Base-by-base conservation (phyloP, 2,113 vertebrate species). In the Oriolus oriolus region DNA sequence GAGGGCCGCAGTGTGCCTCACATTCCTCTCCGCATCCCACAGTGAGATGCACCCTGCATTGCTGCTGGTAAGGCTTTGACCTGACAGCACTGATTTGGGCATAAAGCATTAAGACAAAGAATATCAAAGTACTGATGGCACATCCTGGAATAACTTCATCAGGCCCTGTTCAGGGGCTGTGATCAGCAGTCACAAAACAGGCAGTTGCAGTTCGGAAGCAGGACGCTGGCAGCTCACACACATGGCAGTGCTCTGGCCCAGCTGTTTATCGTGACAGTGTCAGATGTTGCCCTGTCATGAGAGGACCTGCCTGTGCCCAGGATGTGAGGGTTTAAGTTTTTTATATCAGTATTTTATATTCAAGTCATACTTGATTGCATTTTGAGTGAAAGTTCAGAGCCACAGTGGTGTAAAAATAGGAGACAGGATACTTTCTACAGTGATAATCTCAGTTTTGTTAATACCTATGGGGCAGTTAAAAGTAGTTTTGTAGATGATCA, bases 231-330 rank as follows among this genome's bases (percentile, higher is more conserved):
- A 63, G 59, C 26, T 68, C 50, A 35, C 28, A 23, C 4, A 0
- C 0, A 0, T 5, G 41, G 21, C 60, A 75, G 52, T 63, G 31
- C 47, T 63, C 10, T 64, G 10, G 4, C 31, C 54, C 56, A 27
- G 23, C 24, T 47, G 18, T 2, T 84, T 66, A 16, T 52, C 3
- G 0, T 54, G 52, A 21, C 0, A 1, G 7, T 24, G 10, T 86
- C 79, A 24, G 33, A n/a, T 66, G n/a, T 37, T 89, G 10, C 18
- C 16, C 23, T 70, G 64, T 61, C 22, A 15, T 0, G 1, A 33
- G 45, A 74, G n/a, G 59, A 63, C 41, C 22, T 73, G 35, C 19
- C n/a, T 60, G 17, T 65, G 50, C 50, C 59, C 45, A 22, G 42
- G 27, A 31, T 1, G 1, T 10, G 16, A 30, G 6, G 1, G 6